phyloP scores from a whole-genome alignment of 2,888 invertebrate species.

The Drosophila suboccidentalis region DNA sequence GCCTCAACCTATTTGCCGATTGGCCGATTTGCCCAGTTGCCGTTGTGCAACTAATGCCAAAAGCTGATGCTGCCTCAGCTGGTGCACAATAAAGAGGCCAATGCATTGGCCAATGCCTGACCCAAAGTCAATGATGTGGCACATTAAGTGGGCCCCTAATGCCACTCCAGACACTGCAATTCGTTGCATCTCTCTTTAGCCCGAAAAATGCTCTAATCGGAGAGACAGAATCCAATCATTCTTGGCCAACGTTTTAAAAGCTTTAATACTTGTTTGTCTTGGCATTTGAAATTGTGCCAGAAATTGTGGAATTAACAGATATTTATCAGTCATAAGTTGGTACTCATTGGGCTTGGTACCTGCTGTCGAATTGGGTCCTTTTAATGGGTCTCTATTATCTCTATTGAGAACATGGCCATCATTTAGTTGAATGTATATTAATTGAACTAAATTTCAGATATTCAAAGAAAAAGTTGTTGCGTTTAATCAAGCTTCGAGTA shows the following conservation, averaged over 20 bases:
- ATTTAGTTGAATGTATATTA: background rate
- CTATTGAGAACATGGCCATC: background rate
- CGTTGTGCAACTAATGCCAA: constrained; percentile 25
- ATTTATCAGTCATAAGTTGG: constrained; percentile 9
- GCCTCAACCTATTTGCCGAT: constrained; percentile 3
- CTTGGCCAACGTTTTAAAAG: background rate
- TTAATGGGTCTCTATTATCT: background rate
- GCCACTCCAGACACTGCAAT: constrained; percentile 17
- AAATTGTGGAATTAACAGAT: constrained; percentile 23
- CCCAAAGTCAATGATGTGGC: constrained; percentile 31
- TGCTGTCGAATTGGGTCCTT: constrained; percentile 5
- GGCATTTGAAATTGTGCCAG: constrained; percentile 6
- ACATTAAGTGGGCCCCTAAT: constrained; percentile 26
- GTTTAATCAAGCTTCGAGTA: background rate
- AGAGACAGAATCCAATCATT: constrained; percentile 12
- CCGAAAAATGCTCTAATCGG: constrained; percentile 6
- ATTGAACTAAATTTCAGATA: background rate
- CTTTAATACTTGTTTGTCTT: constrained; percentile 7
- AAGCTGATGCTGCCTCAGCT: constrained; percentile 9
- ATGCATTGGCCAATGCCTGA: constrained; percentile 7
- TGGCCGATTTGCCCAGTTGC: constrained; percentile 5
- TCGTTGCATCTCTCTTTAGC: constrained; percentile 6
- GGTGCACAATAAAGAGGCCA: constrained; percentile 14
- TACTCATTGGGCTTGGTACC: background rate
- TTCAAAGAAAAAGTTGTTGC: background rate